phyloP scores from a whole-genome alignment of 1,140 invertebrate species.

The Phymastichus coffea region DNA sequence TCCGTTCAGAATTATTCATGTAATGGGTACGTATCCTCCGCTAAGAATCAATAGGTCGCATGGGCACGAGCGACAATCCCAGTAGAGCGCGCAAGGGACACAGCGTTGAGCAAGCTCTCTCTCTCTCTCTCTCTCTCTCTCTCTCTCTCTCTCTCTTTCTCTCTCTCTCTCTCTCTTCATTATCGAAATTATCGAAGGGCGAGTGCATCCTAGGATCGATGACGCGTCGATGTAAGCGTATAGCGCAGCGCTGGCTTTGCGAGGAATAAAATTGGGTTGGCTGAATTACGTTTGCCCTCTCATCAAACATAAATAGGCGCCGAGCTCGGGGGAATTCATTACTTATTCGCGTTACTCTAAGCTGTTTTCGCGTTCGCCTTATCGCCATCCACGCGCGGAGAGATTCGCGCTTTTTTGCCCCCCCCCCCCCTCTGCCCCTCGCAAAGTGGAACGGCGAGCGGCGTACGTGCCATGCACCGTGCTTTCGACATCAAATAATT shows the following conservation, averaged over 20 bases:
- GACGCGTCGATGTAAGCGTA: neutral
- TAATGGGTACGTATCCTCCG: neutral
- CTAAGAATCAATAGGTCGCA: neutral
- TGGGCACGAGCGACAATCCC: neutral
- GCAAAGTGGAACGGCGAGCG: neutral
- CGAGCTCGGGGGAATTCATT: constrained; percentile 13
- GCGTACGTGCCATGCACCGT: neutral
- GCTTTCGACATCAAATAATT: too few relatives aligned
- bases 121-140: neutral
- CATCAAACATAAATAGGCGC: constrained; percentile 13
- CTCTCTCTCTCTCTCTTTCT: too few relatives aligned
- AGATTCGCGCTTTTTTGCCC: neutral
- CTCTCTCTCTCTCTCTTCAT: neutral
- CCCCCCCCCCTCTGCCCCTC: neutral
- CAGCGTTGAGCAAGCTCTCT: neutral
- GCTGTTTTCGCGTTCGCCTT: constrained; percentile 1
- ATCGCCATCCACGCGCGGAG: neutral
- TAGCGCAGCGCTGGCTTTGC: constrained; percentile 4
- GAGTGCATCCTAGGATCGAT: constrained; percentile 8
- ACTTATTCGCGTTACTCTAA: constrained; percentile 7
- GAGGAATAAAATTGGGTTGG: constrained; percentile 21
- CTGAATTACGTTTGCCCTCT: constrained; percentile 10
- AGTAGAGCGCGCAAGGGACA: neutral
- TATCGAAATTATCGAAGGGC: neutral
- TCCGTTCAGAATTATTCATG: too few relatives aligned